Evolutionary conservation across 2,888 invertebrate species (phyloP), one percentile per base, ranked within the genome.

Genomic region (Pseudococcus longispinus): DNA sequence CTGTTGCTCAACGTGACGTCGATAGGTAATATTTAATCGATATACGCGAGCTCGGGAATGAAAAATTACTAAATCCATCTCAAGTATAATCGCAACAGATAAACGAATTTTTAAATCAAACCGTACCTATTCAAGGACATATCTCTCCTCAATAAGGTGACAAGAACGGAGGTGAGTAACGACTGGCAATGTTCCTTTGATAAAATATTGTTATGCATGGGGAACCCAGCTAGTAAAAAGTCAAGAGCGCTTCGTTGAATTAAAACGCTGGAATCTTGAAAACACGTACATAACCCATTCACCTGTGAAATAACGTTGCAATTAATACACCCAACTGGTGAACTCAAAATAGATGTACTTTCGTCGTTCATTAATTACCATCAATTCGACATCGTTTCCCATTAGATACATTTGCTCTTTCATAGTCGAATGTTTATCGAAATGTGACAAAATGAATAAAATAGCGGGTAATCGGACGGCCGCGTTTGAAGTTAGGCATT

Each of bases 161-260:
- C 92, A 85, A 97, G 91, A 37, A 95, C 94, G 87, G 95, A 94
- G 32, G 94, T 95, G 9, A 95, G 93, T 88, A 96, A 91, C 87
- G 93, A 92, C 83, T 94, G 93, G 92, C 95, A 93, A 90, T 96
- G 95, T 11, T 93, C 91, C 89, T 93, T 92, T 18, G 92, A 91
- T 83, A 95, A 92, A 90, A 95, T 95, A 88, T 93, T 94, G 89
- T 95, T 95, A 90, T 96, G 95, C 92, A 97, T 94, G 20, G 97
- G 97, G 90, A 97, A 96, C 37, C 96, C 96, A 8, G 95, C 92
- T 89, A 96, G 91, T 60, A 97, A 91, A 89, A 97, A 93, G 91
- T 97, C 97, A 88, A 97, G 92, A 20, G 96, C 94, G 90, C 95
- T 94, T 88, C 97, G 92, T 91, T 97, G 97, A 51, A 97, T 97